Base-by-base conservation (phyloP, 2,797 vertebrate species). In the Podargus strigoides region DNA sequence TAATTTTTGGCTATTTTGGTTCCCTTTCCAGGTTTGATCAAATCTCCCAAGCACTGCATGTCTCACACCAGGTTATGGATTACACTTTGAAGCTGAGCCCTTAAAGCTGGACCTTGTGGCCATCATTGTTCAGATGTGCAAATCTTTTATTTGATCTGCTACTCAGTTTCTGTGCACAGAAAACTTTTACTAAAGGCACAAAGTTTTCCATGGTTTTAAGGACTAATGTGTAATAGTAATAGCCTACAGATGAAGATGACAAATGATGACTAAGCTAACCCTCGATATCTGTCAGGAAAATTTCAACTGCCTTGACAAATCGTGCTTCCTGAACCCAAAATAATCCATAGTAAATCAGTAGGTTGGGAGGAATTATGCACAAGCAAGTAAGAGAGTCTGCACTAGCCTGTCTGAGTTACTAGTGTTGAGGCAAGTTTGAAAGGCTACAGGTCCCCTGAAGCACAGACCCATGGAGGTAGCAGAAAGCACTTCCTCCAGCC, bases 41-140 rank as follows among this genome's bases (percentile, higher is more conserved):
- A 6, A 18, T 73, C 32, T 62, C 55, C 21, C 39, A 56, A 52
- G 34, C 13, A 37, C 36, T 30, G 9, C 1, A 0, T 27, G 1
- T 73, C 30, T 56, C 55, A 53, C 49, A 68, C 3, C 0, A 4
- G 7, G 5, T 64, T 74, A 52, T 53, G 21, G 24, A 63, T 58
- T 49, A 52, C 18, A 34, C 15, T 68, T 59, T 5, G 36, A 79
- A 82, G 36, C 18, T 32, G 19, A 70, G 14, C 11, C 30, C 10
- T 63, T 78, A 66, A 79, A 72, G n/a, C 37, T 72, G 37, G 50
- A n/a, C 19, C 20, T 73, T 69, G n/a, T 37, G 30, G 14, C 9
- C 26, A 12, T 36, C 41, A 14, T 15, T 53, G 44, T 44, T 86
- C 32, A 53, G 34, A 28, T 41, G 28, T 1, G 3, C 22, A 75